phyloP scores from a whole-genome alignment of 2,797 vertebrate genomes.

The Hemitrygon akajei region DNA sequence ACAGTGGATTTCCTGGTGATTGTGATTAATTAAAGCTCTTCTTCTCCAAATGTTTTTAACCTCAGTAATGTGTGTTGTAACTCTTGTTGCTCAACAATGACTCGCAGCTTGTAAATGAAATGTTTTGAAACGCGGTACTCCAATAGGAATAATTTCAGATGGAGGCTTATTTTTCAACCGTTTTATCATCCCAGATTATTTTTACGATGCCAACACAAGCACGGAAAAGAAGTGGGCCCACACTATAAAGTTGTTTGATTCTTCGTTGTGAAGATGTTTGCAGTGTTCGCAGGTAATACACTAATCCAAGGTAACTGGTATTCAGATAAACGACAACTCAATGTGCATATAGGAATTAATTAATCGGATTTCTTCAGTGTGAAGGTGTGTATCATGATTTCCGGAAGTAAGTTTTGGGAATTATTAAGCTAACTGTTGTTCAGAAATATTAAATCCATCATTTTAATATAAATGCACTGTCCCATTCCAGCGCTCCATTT shows the following conservation, averaged over 20 bases:
- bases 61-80: too few species aligned
- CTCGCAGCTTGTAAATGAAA: background rate
- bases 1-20: too few species aligned
- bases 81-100: background rate
- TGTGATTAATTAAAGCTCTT: too few species aligned
- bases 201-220: background rate
- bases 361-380: too few species aligned
- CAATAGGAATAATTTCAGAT: background rate
- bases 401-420: too few species aligned
- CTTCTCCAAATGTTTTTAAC: too few species aligned
- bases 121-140: background rate
- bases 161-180: background rate
- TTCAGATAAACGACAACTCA: too few species aligned
- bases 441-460: background rate
- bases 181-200: background rate
- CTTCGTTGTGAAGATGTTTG: background rate
- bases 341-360: too few species aligned
- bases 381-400: too few species aligned
- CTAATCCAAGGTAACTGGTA: too few species aligned
- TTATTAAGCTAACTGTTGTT: background rate
- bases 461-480: background rate
- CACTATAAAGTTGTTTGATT: background rate
- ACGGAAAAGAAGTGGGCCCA: too few species aligned
- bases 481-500: background rate
- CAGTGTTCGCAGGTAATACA: too few species aligned